Percentiles rank a stretch among this genome's conserved stretches.
phyloP scores from a whole-genome alignment of 2,888 invertebrate genomes.

The Lucinisca nassula region DNA sequence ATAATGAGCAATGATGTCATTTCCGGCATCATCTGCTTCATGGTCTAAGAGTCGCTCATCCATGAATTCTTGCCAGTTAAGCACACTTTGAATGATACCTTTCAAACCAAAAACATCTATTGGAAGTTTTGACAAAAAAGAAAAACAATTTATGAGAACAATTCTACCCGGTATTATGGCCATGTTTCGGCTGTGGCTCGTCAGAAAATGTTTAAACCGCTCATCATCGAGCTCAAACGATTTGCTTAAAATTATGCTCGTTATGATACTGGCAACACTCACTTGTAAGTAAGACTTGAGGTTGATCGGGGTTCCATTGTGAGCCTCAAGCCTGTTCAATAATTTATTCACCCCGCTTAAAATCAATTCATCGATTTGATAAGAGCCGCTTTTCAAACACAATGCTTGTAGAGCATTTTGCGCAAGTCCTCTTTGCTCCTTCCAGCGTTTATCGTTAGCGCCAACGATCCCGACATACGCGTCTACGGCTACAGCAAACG shows the following conservation, averaged over 20 bases:
- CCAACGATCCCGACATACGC: conserved; percentile 27
- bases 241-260: conserved; percentile 56
- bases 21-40: background rate
- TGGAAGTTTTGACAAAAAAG: conserved; percentile 49
- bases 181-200: conserved; percentile 13
- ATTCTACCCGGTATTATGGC: background rate
- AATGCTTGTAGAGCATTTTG: conserved; percentile 29
- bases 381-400: conserved; percentile 40
- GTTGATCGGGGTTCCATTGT: conserved; percentile 39
- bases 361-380: conserved; percentile 35
- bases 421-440: conserved; percentile 39
- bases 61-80: background rate
- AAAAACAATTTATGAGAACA: conserved; percentile 27
- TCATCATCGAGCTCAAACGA: conserved; percentile 46
- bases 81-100: background rate
- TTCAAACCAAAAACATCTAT: conserved; percentile 36
- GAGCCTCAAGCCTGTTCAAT: background rate
- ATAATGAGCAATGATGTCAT: background rate
- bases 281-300: conserved; percentile 32
- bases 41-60: background rate
- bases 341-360: conserved; percentile 21
- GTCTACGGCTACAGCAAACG: background rate
- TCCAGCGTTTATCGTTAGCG: conserved; percentile 43
- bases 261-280: conserved; percentile 72
- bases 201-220: conserved; percentile 48